These are phyloP conservation scores for Volucella bombylans DNA, from an alignment of 2,888 invertebrate genomes.

Conservation along the genomic window DNA sequence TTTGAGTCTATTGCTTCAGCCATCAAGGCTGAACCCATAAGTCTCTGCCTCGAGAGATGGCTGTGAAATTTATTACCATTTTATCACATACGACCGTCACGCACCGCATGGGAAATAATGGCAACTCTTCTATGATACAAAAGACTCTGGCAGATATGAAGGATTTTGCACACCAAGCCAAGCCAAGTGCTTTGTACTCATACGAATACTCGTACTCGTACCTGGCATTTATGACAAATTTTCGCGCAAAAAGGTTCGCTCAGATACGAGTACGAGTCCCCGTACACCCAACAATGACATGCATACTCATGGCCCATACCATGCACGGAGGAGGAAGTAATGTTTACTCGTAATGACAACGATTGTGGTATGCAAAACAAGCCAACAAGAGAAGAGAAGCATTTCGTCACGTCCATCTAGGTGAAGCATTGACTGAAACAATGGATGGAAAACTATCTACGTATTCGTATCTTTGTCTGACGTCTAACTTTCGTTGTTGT, in stretches of 20 bases:
- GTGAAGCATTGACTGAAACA: conserved; percentile 43
- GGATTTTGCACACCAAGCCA: conserved; percentile 40
- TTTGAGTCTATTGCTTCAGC: conserved; percentile 20
- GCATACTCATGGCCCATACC: too few relatives aligned
- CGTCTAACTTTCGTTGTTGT: conserved; percentile 18
- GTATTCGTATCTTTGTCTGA: conserved; percentile 18
- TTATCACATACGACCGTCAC: conserved; percentile 64
- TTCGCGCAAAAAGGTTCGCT: conserved; percentile 40
- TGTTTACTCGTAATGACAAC: conserved; percentile 15
- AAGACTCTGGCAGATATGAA: conserved; percentile 35
- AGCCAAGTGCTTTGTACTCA: neutral
- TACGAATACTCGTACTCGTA: neutral
- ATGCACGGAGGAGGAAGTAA: conserved; percentile 63
- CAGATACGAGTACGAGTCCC: neutral
- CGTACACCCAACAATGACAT: conserved; percentile 31
- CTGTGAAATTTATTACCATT: conserved; percentile 62
- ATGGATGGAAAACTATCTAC: conserved; percentile 9
- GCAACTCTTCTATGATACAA: conserved; percentile 39
- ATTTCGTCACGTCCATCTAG: conserved; percentile 70
- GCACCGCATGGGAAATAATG: conserved; percentile 67
- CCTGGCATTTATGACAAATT: conserved; percentile 59
- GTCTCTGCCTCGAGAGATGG: conserved; percentile 45
- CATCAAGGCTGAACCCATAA: conserved; percentile 57
- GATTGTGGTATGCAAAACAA: conserved; percentile 61
- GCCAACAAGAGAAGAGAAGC: conserved; percentile 29